Evolutionary conservation across 2,888 invertebrate species (phyloP).

Genomic region (Gari tellinella): DNA sequence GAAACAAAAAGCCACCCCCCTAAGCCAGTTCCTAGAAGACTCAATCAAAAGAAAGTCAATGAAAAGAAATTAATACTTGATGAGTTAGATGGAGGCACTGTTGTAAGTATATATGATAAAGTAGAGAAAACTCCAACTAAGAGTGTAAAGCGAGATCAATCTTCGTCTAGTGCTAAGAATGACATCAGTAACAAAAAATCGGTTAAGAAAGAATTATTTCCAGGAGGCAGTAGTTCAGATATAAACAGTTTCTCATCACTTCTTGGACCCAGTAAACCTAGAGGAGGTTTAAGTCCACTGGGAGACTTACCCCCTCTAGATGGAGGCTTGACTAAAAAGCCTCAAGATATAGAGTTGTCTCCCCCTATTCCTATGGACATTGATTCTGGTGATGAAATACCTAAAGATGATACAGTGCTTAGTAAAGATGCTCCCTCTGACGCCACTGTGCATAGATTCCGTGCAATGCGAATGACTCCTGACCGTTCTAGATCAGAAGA

Average conservation of each 20-base stretch:
- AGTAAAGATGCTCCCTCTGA: conserved; percentile 67
- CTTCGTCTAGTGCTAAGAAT: conserved; percentile 8
- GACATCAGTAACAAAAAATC: conserved; percentile 26
- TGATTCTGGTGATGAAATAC: conserved; percentile 52
- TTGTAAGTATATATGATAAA: conserved; percentile 58
- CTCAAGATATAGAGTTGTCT: conserved; percentile 47
- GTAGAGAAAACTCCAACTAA: conserved; percentile 52
- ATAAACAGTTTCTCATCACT: conserved; percentile 12
- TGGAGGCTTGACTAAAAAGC: conserved; percentile 15
- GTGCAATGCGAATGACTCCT: conserved; percentile 72
- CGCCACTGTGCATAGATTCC: conserved; percentile 69
- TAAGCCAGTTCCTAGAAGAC: conserved; percentile 52
- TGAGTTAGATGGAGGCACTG: conserved; percentile 37
- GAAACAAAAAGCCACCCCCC: conserved; percentile 13
- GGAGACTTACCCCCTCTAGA: conserved; percentile 38
- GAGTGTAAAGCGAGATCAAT: conserved; percentile 18
- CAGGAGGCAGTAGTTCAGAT: conserved; percentile 13
- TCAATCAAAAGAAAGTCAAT: conserved; percentile 15
- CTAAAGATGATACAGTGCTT: conserved; percentile 26
- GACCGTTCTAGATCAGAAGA: conserved; percentile 68
- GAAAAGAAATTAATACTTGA: conserved; percentile 29
- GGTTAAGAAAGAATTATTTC: conserved; percentile 50
- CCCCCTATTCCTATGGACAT: conserved; percentile 64
- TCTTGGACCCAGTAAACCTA: conserved; percentile 12
- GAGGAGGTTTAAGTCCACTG: conserved; percentile 27